A percentile compares a stretch with the other conserved stretches of the same genome.
These are phyloP conservation scores for Trididemnum nubilum DNA, from an alignment of 23 tunicate genomes.

Conservation along the genomic window DNA sequence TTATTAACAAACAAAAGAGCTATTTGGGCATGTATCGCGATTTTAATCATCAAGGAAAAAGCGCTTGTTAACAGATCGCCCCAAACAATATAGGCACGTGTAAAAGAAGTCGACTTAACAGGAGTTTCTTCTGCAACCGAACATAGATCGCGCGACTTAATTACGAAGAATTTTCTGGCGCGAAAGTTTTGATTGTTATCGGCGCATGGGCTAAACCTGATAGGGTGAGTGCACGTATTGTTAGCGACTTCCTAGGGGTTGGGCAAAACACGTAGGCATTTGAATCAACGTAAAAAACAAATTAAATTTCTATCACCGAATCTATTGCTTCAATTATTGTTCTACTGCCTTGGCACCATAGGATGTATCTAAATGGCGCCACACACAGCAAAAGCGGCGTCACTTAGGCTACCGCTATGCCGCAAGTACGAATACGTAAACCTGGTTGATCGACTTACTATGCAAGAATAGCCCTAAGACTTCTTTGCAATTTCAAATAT, in stretches of 20 bases:
- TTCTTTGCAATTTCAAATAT: slow-evolving; percentile 8
- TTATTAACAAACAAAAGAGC: slow-evolving; percentile 35
- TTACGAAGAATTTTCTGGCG: background rate
- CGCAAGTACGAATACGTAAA: background rate
- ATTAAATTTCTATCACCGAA: slow-evolving; percentile 16
- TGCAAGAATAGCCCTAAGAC: background rate
- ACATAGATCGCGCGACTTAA: background rate
- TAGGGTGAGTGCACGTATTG: background rate
- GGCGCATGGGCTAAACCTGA: background rate
- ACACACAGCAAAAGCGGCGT: background rate
- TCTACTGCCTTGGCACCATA: background rate
- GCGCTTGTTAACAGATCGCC: background rate
- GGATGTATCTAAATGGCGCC: background rate
- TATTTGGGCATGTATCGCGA: slow-evolving; percentile 22
- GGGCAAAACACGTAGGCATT: background rate
- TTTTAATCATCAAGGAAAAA: background rate
- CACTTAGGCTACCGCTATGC: slow-evolving; percentile 13
- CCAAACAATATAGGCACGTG: background rate
- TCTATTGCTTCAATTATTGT: background rate
- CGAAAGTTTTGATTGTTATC: background rate
- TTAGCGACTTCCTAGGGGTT: background rate
- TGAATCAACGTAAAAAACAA: slow-evolving; percentile 2
- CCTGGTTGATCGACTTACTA: background rate
- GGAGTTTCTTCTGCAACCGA: background rate
- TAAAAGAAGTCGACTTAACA: background rate